These are phyloP conservation scores for Pipistrellus nathusii DNA, from an alignment of 2,797 vertebrate species.

Conservation along the genomic window DNA sequence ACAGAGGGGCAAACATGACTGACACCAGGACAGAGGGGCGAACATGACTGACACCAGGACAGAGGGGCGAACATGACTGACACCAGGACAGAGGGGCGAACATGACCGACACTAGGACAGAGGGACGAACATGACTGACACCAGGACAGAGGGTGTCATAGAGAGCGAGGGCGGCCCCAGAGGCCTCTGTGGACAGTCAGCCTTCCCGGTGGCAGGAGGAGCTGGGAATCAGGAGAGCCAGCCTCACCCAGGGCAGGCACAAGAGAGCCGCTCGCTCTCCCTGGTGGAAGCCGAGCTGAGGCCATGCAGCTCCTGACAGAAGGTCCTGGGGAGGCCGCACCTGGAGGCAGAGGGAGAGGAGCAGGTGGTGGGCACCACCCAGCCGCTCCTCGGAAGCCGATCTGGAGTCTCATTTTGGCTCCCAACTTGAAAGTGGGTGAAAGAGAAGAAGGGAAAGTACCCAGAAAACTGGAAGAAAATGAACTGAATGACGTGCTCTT, in stretches of 20 bases:
- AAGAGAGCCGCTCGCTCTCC: background rate
- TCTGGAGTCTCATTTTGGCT: background rate
- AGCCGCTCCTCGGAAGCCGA: fast-evolving
- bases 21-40: background rate
- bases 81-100: background rate
- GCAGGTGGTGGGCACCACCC: background rate
- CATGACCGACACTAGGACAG: background rate
- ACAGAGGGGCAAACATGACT: background rate
- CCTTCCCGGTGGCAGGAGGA: background rate
- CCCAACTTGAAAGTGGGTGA: background rate
- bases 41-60: background rate
- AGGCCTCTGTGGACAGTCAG: background rate
- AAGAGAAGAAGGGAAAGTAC: background rate
- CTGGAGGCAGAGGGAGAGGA: background rate
- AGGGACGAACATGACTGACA: background rate
- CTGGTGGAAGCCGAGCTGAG: too few species aligned
- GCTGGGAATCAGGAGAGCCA: background rate
- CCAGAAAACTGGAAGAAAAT: background rate
- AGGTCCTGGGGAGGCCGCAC: fast-evolving
- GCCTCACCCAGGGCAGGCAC: background rate
- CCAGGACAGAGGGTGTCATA: background rate
- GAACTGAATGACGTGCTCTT: background rate
- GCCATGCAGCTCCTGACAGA: background rate
- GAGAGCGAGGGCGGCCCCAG: background rate
- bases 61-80: background rate